Evolutionary conservation across 2,888 invertebrate species (phyloP), one percentile per base, ranked within the genome.

Genomic region (Polydrusus cervinus): DNA sequence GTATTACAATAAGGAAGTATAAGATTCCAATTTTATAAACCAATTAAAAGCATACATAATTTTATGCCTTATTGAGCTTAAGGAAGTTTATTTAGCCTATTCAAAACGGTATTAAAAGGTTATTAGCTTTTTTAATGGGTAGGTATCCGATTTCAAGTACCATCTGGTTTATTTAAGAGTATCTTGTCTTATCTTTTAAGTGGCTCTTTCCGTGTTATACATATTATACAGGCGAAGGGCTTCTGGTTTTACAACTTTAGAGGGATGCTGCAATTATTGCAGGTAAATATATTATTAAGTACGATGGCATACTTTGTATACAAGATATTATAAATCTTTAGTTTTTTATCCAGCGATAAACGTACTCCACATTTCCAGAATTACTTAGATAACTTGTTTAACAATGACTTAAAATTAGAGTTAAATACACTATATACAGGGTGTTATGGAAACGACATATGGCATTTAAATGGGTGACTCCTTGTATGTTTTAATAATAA

Each of bases 81-180:
- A 38, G 38, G 38, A 60, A 16, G 38, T 60, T 60, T 60, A 60
- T 60, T n/a, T 60, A 38, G 38, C 6, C 11, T 38, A 60, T 60
- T 60, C 38, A 38, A 47, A 47, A 7, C 9, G 57, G 57, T 49
- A 49, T 49, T 64, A 49, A 49, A 64, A 47, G 64, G 49, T 47
- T 34, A 64, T 64, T 64, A 64, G 47, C 64, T 64, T 64, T 64
- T 62, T 64, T 49, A 64, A 43, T 62, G 49, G 43, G 47, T 47
- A 49, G 30, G 49, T 64, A 64, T 64, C 64, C 30, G n/a, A 64
- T 64, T 64, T 16, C 64, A 49, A 64, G 64, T 16, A 64, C 14
- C 64, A 64, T 64, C 64, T 64, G 64, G 47, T 64, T 64, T 47
- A 47, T 64, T 14, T 64, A 34, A 64, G 34, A 34, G 47, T 49